Evolutionary conservation across 2,888 invertebrate genomes (phyloP).

Genomic region (Perdita meconis): DNA sequence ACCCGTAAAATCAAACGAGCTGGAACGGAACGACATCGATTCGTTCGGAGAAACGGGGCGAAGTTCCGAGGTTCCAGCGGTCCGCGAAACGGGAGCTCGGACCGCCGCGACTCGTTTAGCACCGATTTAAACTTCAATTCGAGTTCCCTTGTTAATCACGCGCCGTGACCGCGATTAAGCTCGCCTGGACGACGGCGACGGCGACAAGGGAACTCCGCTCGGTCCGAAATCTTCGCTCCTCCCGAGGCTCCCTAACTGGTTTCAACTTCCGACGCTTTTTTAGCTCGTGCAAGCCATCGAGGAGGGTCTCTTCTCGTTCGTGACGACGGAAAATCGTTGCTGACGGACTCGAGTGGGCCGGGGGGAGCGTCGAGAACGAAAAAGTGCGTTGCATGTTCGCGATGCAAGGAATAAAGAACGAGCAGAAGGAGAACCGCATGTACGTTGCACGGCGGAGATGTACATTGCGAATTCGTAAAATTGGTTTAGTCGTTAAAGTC

Average conservation of each 20-base stretch:
- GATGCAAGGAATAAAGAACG: constrained; percentile 3
- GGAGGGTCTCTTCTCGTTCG: constrained; percentile 53
- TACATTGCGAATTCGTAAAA: too few species aligned
- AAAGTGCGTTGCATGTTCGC: constrained; percentile 29
- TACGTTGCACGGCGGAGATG: neutral
- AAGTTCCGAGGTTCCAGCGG: constrained; percentile 29
- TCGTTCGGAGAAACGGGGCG: constrained; percentile 25
- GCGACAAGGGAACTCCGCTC: neutral
- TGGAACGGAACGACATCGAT: constrained; percentile 48
- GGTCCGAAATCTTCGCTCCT: neutral
- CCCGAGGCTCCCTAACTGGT: neutral
- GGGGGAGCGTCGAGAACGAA: constrained; percentile 57
- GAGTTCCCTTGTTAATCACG: constrained; percentile 19
- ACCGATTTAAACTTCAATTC: constrained; percentile 37
- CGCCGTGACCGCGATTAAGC: neutral
- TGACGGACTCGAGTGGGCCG: constrained; percentile 64
- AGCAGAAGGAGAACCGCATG: constrained; percentile 9
- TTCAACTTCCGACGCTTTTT: constrained; percentile 37
- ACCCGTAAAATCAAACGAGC: constrained; percentile 49
- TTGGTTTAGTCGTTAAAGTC: too few species aligned
- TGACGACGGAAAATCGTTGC: constrained; percentile 68
- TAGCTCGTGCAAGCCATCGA: constrained; percentile 38
- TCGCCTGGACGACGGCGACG: neutral
- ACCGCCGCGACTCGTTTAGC: constrained; percentile 29
- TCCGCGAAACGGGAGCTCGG: constrained; percentile 1